Conservation (phyloP, 2,888 invertebrate genomes). For the Stenchaetothrips biformis region DNA sequence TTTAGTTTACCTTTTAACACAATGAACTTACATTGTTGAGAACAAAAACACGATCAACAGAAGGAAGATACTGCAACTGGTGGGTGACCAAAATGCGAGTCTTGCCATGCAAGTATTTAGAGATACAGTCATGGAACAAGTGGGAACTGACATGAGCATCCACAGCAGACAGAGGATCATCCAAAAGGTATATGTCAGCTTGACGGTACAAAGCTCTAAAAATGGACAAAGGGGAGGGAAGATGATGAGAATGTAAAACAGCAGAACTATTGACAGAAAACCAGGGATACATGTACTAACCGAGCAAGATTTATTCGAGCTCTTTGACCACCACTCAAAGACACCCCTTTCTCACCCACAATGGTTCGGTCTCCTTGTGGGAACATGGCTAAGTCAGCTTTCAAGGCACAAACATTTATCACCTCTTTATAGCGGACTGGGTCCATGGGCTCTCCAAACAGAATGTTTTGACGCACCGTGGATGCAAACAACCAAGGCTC, state of each 20-base stretch:
- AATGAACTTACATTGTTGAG: conserved; percentile 57
- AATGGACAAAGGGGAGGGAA: neutral
- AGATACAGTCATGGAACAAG: conserved; percentile 68
- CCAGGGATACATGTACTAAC: conserved; percentile 36
- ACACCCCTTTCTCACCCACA: conserved; percentile 81
- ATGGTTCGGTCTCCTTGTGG: conserved; percentile 80
- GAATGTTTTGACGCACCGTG: conserved; percentile 84
- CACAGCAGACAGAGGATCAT: conserved; percentile 76
- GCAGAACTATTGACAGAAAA: neutral
- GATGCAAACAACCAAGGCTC: conserved; percentile 83
- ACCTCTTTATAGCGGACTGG: conserved; percentile 54
- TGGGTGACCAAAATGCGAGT: conserved; percentile 77
- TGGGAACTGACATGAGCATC: conserved; percentile 72
- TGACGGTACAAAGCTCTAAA: conserved; percentile 67
- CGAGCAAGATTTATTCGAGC: conserved; percentile 59
- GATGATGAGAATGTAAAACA: neutral
- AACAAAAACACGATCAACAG: conserved; percentile 60
- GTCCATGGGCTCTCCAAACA: conserved; percentile 78
- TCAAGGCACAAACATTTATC: conserved; percentile 65
- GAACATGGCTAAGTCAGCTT: conserved; percentile 67
- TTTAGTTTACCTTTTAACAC: conserved; percentile 16
- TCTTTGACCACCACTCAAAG: conserved; percentile 80
- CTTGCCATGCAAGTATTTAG: conserved; percentile 57
- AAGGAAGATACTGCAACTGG: conserved; percentile 70
- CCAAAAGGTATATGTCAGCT: conserved; percentile 70